Evolutionary conservation across 2,888 invertebrate species (phyloP).

Genomic region (Chymomyza amoena): DNA sequence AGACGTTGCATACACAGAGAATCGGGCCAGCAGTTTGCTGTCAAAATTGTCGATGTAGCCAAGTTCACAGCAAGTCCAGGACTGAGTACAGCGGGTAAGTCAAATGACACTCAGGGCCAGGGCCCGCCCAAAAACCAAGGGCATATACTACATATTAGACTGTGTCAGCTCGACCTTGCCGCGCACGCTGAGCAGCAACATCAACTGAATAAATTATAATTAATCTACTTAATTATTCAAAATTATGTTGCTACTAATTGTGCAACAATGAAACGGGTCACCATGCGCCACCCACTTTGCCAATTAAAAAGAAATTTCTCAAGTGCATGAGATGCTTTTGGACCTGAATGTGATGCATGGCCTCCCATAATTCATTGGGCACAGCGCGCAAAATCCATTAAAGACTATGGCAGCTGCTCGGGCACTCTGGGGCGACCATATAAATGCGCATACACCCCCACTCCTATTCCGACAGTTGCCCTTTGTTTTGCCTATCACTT

Average conservation of each 20-base stretch:
- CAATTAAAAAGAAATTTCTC: slow-evolving; percentile 68
- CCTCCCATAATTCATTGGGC: slow-evolving; percentile 58
- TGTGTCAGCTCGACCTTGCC: slow-evolving; percentile 32
- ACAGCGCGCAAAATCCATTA: slow-evolving; percentile 54
- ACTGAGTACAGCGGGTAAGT: slow-evolving; percentile 94
- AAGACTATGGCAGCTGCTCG: slow-evolving; percentile 47
- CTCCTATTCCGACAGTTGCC: not conserved
- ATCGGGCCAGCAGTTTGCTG: slow-evolving; percentile 97
- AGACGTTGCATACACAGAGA: slow-evolving; percentile 96
- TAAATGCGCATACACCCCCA: not conserved
- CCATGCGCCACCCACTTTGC: slow-evolving; percentile 14
- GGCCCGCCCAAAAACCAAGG: slow-evolving; percentile 3
- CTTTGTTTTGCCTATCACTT: not conserved
- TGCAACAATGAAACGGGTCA: slow-evolving; percentile 33
- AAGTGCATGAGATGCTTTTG: slow-evolving; percentile 47
- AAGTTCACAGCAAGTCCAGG: slow-evolving; percentile 98
- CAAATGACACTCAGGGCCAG: not conserved
- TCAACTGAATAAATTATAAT: slow-evolving; percentile 69
- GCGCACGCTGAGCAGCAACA: slow-evolving; percentile 17
- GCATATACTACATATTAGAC: not conserved
- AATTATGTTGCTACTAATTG: slow-evolving; percentile 65
- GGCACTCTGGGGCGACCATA: not conserved
- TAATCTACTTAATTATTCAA: slow-evolving; percentile 70
- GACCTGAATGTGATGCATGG: slow-evolving; percentile 54
- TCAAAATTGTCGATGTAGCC: slow-evolving; percentile 98